These are phyloP conservation scores for Archips crataeganus DNA, from an alignment of 2,888 invertebrate species.

Conservation along the genomic window DNA sequence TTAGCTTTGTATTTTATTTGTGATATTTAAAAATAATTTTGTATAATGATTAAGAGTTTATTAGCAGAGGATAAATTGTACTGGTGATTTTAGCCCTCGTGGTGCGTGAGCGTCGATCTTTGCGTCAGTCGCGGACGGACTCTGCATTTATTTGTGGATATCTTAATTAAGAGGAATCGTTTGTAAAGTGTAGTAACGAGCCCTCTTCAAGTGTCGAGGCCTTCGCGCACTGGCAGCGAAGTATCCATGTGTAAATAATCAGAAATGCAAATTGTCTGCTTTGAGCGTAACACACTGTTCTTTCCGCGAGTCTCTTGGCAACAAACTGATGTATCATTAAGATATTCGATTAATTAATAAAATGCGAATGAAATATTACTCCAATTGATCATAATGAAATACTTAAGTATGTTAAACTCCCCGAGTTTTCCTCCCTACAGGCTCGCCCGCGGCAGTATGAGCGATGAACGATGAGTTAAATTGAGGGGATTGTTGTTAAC, in stretches of 20 bases:
- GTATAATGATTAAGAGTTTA: slow-evolving; percentile 80
- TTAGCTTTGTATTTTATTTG: slow-evolving; percentile 76
- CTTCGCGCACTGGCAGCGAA: slow-evolving; percentile 26
- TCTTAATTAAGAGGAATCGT: background rate
- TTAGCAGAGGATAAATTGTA: slow-evolving; percentile 75
- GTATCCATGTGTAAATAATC: slow-evolving; percentile 31
- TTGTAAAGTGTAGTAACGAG: background rate
- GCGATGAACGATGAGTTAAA: background rate
- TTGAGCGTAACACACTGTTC: slow-evolving; percentile 34
- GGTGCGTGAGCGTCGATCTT: slow-evolving; percentile 58
- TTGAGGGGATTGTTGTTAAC: slow-evolving; percentile 72
- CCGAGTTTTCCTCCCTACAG: slow-evolving; percentile 8
- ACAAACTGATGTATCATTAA: background rate
- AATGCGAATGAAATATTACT: slow-evolving; percentile 12
- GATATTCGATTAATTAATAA: background rate
- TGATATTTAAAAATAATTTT: slow-evolving; percentile 83
- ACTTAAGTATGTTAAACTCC: slow-evolving; percentile 4
- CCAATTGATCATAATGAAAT: slow-evolving; percentile 2
- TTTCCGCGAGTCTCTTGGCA: slow-evolving; percentile 26
- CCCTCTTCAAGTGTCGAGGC: slow-evolving; percentile 8
- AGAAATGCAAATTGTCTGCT: slow-evolving; percentile 36
- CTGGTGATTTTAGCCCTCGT: slow-evolving; percentile 69
- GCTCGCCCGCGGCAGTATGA: slow-evolving; percentile 42
- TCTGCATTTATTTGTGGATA: slow-evolving; percentile 15
- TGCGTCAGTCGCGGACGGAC: slow-evolving; percentile 37